Base-by-base conservation (phyloP, 2,888 invertebrate genomes). In the Troglohyphantes excavatus region DNA sequence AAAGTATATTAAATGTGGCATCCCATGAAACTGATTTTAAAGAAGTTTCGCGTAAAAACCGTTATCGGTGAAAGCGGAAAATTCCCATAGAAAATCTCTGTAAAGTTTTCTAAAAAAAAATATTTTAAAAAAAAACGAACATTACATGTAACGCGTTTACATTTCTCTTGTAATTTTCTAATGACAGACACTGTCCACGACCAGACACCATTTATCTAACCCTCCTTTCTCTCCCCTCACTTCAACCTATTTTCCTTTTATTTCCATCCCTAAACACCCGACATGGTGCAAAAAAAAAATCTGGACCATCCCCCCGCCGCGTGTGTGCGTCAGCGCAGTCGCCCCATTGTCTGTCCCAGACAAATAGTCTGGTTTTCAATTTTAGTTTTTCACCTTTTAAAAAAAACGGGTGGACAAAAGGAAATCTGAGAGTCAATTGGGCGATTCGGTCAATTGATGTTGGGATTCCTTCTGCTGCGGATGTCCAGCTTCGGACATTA, bases 371-470 rank as follows among this genome's bases (percentile, higher is more conserved):
- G 43, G 27, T 33, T 59, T 68, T 68, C 29, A 43, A 67, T 68
- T 65, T 65, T 13, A 19, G 21, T 21, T 21, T 39, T 70, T n/a
- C 61, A 76, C 9, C 33, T 6, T 33, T 33, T 33, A n/a, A n/a
- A n/a, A 33, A 33, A 33, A 6, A 26, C 73, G 46, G 43, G 23
- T 17, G 67, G 81, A 68, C 33, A 59, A 75, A n/a, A n/a, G 5
- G 3, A 78, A 78, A 81, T 81, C 68, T 81, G 81, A 39, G 68
- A 81, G 81, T 81, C 81, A 81, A 81, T 81, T 53, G 81, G 67
- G 27, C 29, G 78, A 26, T 17, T 43, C 19, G 63, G 43, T 65
- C 81, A 33, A 81, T 81, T 81, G 81, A 65, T 78, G 46, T 73
- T 73, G 46, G 26, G 72, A 73, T 73, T 73, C 29, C 29, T 11